Percentiles rank a stretch among this genome's conserved stretches.
These are phyloP conservation scores for Mesitornis unicolor DNA, from an alignment of 2,113 vertebrate species.

Conservation along the genomic window DNA sequence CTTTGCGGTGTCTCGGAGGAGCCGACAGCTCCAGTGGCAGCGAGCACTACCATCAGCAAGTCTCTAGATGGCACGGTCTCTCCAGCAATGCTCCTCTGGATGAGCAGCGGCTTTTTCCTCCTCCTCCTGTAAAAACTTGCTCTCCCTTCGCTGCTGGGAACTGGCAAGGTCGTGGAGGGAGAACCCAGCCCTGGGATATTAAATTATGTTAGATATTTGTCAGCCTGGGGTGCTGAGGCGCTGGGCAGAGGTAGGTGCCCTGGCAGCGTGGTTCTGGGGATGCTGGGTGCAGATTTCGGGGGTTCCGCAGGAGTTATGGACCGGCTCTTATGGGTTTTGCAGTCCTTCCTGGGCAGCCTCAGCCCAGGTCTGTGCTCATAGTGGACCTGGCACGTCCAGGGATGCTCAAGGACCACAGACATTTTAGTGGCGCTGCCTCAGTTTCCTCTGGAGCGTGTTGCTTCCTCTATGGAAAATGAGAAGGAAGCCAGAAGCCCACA, in stretches of 20 bases:
- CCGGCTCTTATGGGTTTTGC: not conserved
- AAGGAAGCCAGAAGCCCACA: not conserved
- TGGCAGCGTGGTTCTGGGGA: not conserved
- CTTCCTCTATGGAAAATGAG: not conserved
- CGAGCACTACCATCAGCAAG: not conserved
- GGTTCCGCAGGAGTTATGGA: not conserved
- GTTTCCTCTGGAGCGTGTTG: accelerated
- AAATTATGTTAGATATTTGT: not conserved
- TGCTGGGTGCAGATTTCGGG: not conserved
- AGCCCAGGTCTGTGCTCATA: not conserved
- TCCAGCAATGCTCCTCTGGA: slow-evolving; percentile 5
- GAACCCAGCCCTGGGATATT: not conserved
- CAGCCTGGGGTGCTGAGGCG: not conserved
- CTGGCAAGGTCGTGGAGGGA: not conserved
- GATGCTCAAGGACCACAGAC: not conserved
- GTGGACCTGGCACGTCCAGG: not conserved
- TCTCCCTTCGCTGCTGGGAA: not conserved
- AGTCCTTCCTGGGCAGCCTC: not conserved
- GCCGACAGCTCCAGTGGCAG: not conserved
- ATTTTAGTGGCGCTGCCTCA: not conserved
- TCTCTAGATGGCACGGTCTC: slow-evolving; percentile 59
- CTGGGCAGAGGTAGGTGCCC: not conserved
- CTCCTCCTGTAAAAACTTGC: not conserved
- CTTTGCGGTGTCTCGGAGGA: accelerated
- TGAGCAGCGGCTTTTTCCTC: not conserved